A percentile compares a stretch with the other conserved stretches of the same genome.
phyloP scores from a whole-genome alignment of 2,113 vertebrate genomes.

The Perca flavescens region DNA sequence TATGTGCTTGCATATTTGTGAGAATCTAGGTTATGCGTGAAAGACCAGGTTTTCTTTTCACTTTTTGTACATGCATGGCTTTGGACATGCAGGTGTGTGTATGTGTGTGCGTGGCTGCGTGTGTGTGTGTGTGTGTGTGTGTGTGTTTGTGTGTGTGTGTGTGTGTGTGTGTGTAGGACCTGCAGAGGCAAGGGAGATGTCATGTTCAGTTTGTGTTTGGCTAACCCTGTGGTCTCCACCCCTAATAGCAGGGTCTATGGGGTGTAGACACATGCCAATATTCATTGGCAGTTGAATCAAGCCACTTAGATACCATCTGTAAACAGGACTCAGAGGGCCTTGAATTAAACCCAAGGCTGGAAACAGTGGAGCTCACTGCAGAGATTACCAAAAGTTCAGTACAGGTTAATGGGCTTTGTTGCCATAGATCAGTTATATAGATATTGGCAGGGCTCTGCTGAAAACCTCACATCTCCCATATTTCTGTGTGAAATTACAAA shows the following conservation, averaged over 20 bases:
- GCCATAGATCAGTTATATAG: slow-evolving; percentile 68
- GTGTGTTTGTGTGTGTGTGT: not conserved
- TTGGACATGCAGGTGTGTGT: slow-evolving; percentile 30
- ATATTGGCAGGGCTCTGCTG: slow-evolving; percentile 51
- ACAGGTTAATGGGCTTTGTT: slow-evolving; percentile 79
- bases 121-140: slow-evolving; percentile 5
- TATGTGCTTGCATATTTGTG: slow-evolving; percentile 20
- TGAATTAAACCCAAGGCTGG: slow-evolving; percentile 76
- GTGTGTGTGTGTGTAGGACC: slow-evolving; percentile 20
- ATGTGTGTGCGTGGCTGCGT: not conserved
- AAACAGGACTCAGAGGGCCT: slow-evolving; percentile 79
- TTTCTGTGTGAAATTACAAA: slow-evolving; percentile 32
- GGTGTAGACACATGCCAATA: slow-evolving; percentile 86
- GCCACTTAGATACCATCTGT: slow-evolving; percentile 83
- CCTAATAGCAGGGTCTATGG: slow-evolving; percentile 85
- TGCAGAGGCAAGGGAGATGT: slow-evolving; percentile 78
- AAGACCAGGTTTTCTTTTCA: not conserved
- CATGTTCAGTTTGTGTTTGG: slow-evolving; percentile 88
- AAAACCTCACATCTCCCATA: slow-evolving; percentile 31
- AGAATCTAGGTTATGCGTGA: slow-evolving; percentile 16
- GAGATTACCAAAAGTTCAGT: slow-evolving; percentile 75
- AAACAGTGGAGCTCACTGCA: slow-evolving; percentile 75
- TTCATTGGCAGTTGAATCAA: slow-evolving; percentile 88
- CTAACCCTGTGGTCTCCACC: slow-evolving; percentile 85
- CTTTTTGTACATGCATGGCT: not conserved